Percentiles rank a stretch among this genome's conserved stretches.
Conservation (phyloP, 2,888 invertebrate genomes). For the Scotopteryx bipunctaria region DNA sequence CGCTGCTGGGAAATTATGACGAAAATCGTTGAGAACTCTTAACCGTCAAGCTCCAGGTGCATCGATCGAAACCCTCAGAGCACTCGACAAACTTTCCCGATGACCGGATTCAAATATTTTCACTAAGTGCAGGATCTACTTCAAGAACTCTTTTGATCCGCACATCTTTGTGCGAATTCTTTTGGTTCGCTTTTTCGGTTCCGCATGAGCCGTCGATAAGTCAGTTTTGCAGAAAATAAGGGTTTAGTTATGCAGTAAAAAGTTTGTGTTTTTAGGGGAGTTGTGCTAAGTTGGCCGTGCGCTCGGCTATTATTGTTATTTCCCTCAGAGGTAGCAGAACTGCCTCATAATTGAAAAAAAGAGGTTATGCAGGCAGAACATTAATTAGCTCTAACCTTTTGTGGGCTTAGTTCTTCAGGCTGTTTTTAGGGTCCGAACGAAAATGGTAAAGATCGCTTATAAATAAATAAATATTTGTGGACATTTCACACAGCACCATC, state of each 20-base stretch:
- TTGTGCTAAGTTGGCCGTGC: constrained; percentile 12
- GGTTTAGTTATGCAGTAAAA: constrained; percentile 26
- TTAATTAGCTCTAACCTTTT: constrained; percentile 1
- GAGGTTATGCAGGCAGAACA: constrained; percentile 6
- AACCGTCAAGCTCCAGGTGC: constrained; percentile 47
- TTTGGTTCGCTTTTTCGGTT: constrained; percentile 51
- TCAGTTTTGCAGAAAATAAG: constrained; percentile 31
- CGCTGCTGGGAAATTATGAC: constrained; percentile 51
- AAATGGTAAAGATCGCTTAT: too few species aligned
- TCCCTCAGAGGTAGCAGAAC: neutral
- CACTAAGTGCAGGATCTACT: constrained; percentile 60
- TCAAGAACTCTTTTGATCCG: constrained; percentile 56
- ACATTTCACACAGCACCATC: too few species aligned
- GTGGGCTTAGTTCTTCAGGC: too few species aligned
- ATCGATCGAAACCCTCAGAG: constrained; percentile 51
- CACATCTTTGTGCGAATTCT: constrained; percentile 47
- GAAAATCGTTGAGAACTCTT: constrained; percentile 51
- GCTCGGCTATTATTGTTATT: constrained; percentile 4
- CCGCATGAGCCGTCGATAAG: constrained; percentile 45
- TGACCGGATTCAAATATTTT: constrained; percentile 71
- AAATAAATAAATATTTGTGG: too few species aligned
- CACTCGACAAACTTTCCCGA: constrained; percentile 52
- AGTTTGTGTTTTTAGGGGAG: constrained; percentile 17
- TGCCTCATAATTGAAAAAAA: constrained; percentile 4
- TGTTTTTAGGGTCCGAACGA: too few species aligned